phyloP scores from a whole-genome alignment of 2,888 invertebrate genomes.

The Pharmacophagus antenor region DNA sequence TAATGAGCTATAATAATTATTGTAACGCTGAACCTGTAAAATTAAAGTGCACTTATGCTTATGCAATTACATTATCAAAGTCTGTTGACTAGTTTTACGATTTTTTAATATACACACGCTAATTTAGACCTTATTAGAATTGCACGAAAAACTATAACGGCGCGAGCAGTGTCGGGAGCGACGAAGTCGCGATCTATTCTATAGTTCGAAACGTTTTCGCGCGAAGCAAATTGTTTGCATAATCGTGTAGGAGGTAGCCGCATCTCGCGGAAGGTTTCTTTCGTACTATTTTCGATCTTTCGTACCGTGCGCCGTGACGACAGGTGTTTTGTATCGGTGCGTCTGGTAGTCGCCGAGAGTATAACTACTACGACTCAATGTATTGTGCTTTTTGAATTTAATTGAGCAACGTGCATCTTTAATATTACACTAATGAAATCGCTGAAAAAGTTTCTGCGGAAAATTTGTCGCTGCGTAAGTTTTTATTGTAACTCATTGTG shows the following conservation, averaged over 20 bases:
- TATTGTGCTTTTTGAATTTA: slow-evolving; percentile 32
- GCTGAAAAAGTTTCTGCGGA: slow-evolving; percentile 49
- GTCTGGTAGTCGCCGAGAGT: slow-evolving; percentile 35
- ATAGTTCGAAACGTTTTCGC: slow-evolving; percentile 32
- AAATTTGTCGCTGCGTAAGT: slow-evolving; percentile 51
- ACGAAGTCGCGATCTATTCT: slow-evolving; percentile 24
- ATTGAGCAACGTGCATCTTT: slow-evolving; percentile 36
- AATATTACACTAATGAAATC: slow-evolving; percentile 47
- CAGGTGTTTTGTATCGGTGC: slow-evolving; percentile 37
- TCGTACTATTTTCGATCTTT: slow-evolving; percentile 46
- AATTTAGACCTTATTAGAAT: slow-evolving; percentile 26
- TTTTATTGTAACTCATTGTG: too few relatives aligned
- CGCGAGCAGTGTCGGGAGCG: slow-evolving; percentile 5
- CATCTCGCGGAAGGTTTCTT: slow-evolving; percentile 52
- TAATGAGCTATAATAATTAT: background rate
- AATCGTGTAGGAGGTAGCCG: slow-evolving; percentile 38
- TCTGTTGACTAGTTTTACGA: slow-evolving; percentile 8
- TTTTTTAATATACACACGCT: slow-evolving; percentile 7
- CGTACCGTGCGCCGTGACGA: slow-evolving; percentile 37
- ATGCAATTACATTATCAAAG: slow-evolving; percentile 13
- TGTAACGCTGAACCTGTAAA: slow-evolving; percentile 11
- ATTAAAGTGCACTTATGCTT: slow-evolving; percentile 21
- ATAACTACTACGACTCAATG: slow-evolving; percentile 43
- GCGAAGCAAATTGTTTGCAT: slow-evolving; percentile 51
- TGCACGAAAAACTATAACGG: slow-evolving; percentile 14